phyloP scores from a whole-genome alignment of 2,797 vertebrate species.

The Danio kyathit region DNA sequence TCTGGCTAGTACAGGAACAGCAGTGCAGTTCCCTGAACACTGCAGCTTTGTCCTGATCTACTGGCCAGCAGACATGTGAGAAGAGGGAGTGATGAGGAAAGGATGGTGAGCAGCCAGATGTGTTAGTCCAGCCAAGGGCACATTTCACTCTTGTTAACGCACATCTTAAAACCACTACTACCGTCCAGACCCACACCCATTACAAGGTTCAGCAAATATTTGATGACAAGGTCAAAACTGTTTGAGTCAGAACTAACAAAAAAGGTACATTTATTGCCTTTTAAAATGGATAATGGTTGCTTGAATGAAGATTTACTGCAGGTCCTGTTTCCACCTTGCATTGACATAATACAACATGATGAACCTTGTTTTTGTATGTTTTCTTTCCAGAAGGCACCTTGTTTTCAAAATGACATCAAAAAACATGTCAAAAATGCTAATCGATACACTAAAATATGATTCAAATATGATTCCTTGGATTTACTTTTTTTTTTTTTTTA shows the following conservation, averaged over 20 bases:
- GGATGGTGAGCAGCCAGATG: conserved; percentile 46
- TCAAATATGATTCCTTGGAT: no score
- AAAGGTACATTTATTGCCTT: neutral
- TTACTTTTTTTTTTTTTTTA: no score
- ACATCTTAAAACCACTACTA: conserved; percentile 45
- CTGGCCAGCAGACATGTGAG: conserved; percentile 19
- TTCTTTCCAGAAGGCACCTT: no score
- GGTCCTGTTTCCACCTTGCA: no score
- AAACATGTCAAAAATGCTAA: no score
- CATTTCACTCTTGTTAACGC: conserved; percentile 52
- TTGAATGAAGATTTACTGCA: neutral
- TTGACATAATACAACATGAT: no score
- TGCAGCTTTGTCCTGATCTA: conserved; percentile 64
- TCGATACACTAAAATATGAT: no score
- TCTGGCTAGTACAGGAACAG: conserved; percentile 40
- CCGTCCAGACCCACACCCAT: conserved; percentile 36
- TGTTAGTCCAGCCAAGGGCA: conserved; percentile 58
- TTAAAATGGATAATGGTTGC: conserved; percentile 22
- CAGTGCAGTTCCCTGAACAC: conserved; percentile 47
- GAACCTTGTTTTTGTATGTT: no score
- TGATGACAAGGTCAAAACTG: conserved; percentile 51
- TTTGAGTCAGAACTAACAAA: conserved; percentile 31
- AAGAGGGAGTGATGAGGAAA: conserved; percentile 33
- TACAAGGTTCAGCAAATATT: conserved; percentile 47
- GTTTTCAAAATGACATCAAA: no score